These are phyloP conservation scores for Anticlea derivata DNA, from an alignment of 2,888 invertebrate species.

Conservation along the genomic window DNA sequence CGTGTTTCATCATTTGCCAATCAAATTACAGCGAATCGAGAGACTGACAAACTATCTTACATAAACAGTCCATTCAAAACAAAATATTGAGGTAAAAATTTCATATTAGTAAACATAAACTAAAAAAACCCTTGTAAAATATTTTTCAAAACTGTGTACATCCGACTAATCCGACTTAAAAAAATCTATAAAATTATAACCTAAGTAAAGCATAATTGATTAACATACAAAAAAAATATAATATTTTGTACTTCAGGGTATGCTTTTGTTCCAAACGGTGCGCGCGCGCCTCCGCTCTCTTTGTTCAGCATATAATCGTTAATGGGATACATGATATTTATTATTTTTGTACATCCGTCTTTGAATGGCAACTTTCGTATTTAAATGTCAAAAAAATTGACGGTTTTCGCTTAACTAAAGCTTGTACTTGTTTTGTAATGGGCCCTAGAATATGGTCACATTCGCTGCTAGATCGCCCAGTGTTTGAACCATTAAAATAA, in stretches of 20 bases:
- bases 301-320: background rate
- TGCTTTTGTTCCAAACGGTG: constrained; percentile 34
- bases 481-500: constrained; percentile 20
- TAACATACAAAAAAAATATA: constrained; percentile 73
- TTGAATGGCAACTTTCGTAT: constrained; percentile 51
- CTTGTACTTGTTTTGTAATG: constrained; percentile 47
- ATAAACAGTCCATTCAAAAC: constrained; percentile 56
- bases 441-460: background rate
- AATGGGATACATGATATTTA: background rate
- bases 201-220: constrained; percentile 81
- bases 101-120: constrained; percentile 58
- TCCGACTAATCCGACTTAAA: constrained; percentile 56
- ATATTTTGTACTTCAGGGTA: constrained; percentile 82
- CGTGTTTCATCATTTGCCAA: constrained; percentile 28
- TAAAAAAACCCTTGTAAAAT: constrained; percentile 60
- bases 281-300: background rate
- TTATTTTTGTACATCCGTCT: constrained; percentile 46
- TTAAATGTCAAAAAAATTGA: constrained; percentile 36
- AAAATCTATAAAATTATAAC: constrained; percentile 54
- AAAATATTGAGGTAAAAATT: constrained; percentile 66
- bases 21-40: constrained; percentile 43
- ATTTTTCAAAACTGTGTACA: constrained; percentile 55
- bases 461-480: constrained; percentile 1
- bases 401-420: constrained; percentile 47
- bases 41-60: constrained; percentile 52